Base-by-base conservation (phyloP, 2,888 invertebrate species). In the Hedya salicella region DNA sequence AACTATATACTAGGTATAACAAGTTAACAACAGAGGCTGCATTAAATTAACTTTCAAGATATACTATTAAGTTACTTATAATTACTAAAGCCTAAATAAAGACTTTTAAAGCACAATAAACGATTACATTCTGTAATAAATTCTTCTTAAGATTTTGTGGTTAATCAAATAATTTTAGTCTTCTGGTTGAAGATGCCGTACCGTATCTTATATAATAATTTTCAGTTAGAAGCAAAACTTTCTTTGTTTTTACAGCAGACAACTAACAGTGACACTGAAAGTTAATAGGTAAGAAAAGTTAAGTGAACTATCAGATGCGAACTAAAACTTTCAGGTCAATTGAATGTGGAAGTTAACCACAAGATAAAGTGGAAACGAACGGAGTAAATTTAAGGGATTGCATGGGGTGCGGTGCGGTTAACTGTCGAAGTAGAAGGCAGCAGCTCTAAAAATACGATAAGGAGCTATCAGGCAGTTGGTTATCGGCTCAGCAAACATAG, bases 401-500 rank as follows among this genome's bases (percentile, higher is more conserved):
- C 44, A 50, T 17, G n/a, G 46, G 19, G 21, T 36, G 30, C 52
- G 52, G 36, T 36, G 25, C 30, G 56, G 39, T 66, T 62, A 62
- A 62, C 46, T 48, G 40, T 44, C 25, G 39, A 46, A 53, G 62
- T 74, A 62, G 71, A 72, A 71, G 73, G 62, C 75, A 74, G 75
- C 75, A 73, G 39, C 68, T 74, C 77, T 80, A 79, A 83, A 83
- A 83, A 78, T 79, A 77, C 85, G 77, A 80, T 83, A 86, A 85
- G 80, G 77, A 83, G 77, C 81, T 76, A 84, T 86, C 78, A 79
- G 73, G 73, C 75, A 74, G 73, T 76, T 78, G 78, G 79, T 82
- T 83, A 84, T 85, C 79, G 80, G 79, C 72, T 78, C 76, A 74
- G 78, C 78, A 81, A 84, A 83, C 80, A 76, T 79, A 80, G 78